Percentiles rank a stretch among this genome's conserved stretches.
Conservation (phyloP, 2,888 invertebrate genomes). For the Onchidella celtica region DNA sequence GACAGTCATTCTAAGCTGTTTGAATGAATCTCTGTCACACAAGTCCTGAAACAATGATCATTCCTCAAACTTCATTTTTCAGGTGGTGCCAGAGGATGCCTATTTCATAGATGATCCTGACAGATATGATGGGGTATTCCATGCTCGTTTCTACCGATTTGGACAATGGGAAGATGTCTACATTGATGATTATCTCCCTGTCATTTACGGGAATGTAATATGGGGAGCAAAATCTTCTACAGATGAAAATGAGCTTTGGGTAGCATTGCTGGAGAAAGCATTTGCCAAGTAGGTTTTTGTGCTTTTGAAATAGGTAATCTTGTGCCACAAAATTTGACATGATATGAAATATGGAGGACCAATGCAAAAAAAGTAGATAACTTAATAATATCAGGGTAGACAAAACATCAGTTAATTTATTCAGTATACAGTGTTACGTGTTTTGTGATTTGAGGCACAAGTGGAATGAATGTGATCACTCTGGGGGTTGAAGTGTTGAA, state of each 20-base stretch:
- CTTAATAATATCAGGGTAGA: too few relatives aligned
- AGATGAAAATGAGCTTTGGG: conserved; percentile 75
- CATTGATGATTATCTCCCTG: conserved; percentile 73
- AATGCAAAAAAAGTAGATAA: too few relatives aligned
- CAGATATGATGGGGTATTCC: conserved; percentile 68
- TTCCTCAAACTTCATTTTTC: too few relatives aligned
- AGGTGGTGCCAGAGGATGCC: conserved; percentile 72
- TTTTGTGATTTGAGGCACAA: too few relatives aligned
- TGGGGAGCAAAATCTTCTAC: conserved; percentile 73
- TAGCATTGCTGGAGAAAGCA: conserved; percentile 74
- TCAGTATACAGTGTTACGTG: too few relatives aligned
- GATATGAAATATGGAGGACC: too few relatives aligned
- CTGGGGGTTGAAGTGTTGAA: too few relatives aligned
- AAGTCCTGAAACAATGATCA: too few relatives aligned
- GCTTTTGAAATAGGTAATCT: background rate
- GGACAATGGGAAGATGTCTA: conserved; percentile 75
- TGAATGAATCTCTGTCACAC: too few relatives aligned
- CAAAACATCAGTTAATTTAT: too few relatives aligned
- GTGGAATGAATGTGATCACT: too few relatives aligned
- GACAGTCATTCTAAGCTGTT: too few relatives aligned
- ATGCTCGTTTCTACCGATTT: conserved; percentile 73
- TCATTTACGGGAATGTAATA: conserved; percentile 58
- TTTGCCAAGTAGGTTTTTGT: conserved; percentile 71
- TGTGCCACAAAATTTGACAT: background rate
- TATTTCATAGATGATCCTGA: conserved; percentile 61